Percentiles rank a stretch among this genome's conserved stretches.
phyloP scores from a whole-genome alignment of 2,113 vertebrate genomes.

The Dissostichus mawsoni region DNA sequence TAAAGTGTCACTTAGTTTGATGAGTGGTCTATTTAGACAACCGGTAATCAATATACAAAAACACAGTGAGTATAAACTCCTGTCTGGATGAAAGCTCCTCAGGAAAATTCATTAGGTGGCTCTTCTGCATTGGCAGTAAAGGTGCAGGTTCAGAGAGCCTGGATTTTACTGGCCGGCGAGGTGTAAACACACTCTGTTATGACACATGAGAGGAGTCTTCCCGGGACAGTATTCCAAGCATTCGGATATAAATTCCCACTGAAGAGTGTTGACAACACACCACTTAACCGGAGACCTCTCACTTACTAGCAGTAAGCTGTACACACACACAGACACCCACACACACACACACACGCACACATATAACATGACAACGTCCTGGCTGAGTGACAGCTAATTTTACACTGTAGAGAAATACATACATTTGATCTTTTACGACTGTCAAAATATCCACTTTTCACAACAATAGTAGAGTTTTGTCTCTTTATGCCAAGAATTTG shows the following conservation, averaged over 20 bases:
- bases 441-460: no score
- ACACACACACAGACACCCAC: slow-evolving; percentile 12
- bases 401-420: not conserved
- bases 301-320: slow-evolving; percentile 31
- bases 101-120: slow-evolving; percentile 36
- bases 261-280: slow-evolving; percentile 70
- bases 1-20: slow-evolving; percentile 50
- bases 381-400: slow-evolving; percentile 14
- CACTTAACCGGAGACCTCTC: slow-evolving; percentile 61
- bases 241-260: slow-evolving; percentile 60
- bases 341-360: slow-evolving; percentile 12
- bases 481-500: no score
- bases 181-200: slow-evolving; percentile 65
- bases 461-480: no score
- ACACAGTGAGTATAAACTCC: slow-evolving; percentile 44
- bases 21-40: slow-evolving; percentile 50
- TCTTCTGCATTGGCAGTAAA: slow-evolving; percentile 45
- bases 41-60: slow-evolving; percentile 44
- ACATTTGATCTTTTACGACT: not conserved
- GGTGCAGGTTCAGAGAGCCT: slow-evolving; percentile 26
- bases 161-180: slow-evolving; percentile 21
- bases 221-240: slow-evolving; percentile 67
- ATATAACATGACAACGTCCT: slow-evolving; percentile 17
- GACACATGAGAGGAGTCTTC: slow-evolving; percentile 69
- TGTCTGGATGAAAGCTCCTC: slow-evolving; percentile 22